Evolutionary conservation across 2,888 invertebrate species (phyloP).

Genomic region (Tenthredo distinguenda): DNA sequence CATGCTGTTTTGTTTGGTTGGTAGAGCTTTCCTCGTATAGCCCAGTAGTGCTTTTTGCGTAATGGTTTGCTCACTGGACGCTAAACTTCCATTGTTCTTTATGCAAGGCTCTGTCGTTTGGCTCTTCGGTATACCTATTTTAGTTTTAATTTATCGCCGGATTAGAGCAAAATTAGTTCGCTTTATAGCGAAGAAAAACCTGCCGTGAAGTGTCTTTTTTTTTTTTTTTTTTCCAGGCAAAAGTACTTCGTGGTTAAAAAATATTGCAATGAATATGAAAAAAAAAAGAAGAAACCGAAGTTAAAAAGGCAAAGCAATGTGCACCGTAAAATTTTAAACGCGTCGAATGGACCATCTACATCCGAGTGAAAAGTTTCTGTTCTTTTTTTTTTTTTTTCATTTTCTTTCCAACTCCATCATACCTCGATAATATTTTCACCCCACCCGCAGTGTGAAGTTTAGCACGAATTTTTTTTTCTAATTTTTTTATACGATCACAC

Average conservation of each 20-base stretch:
- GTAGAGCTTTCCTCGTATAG: slow-evolving; percentile 23
- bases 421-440: slow-evolving; percentile 5
- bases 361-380: slow-evolving; percentile 6
- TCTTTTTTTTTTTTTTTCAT: not conserved
- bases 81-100: slow-evolving; percentile 38
- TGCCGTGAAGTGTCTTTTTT: not conserved
- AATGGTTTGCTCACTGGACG: slow-evolving; percentile 39
- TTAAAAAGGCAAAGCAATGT: slow-evolving; percentile 14
- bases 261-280: not conserved
- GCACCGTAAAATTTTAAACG: not conserved
- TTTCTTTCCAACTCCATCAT: slow-evolving; percentile 5
- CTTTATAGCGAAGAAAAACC: not conserved
- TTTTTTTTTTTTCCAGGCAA: not conserved
- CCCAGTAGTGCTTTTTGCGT: slow-evolving; percentile 32
- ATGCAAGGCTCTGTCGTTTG: slow-evolving; percentile 33
- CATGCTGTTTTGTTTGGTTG: slow-evolving; percentile 30
- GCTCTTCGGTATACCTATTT: not conserved
- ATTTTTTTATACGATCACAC: not conserved
- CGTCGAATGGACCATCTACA: not conserved
- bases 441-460: not conserved
- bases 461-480: not conserved
- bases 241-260: not conserved
- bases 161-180: slow-evolving; percentile 21
- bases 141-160: slow-evolving; percentile 16
- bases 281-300: not conserved